Percentiles rank a stretch among this genome's conserved stretches.
Evolutionary conservation across 2,113 vertebrate species (phyloP).

Genomic region (Xiphophorus hellerii): DNA sequence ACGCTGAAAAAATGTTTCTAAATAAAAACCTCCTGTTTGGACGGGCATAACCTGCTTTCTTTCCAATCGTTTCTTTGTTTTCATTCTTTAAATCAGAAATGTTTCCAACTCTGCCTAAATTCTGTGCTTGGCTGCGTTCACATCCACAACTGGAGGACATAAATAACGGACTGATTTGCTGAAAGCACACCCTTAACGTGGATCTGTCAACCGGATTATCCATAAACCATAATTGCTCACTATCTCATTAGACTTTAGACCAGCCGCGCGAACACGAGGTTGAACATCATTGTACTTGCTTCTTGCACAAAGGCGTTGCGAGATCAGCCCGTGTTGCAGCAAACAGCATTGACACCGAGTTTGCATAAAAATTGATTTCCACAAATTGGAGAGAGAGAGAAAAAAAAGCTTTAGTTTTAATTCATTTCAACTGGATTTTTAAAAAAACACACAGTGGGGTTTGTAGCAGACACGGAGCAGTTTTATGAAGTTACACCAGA

Average conservation of each 20-base stretch:
- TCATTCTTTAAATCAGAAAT: not conserved
- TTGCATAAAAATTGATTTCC: not conserved
- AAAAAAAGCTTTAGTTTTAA: not conserved
- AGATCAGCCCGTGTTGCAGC: not conserved
- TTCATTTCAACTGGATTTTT: not conserved
- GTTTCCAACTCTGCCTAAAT: not conserved
- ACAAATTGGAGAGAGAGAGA: not conserved
- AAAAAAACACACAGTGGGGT: not conserved
- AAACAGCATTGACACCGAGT: not conserved
- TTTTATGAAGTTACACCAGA: slow-evolving; percentile 64
- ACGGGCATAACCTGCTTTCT: too few species aligned
- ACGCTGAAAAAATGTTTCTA: not conserved
- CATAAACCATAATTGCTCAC: slow-evolving; percentile 75
- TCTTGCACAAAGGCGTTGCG: slow-evolving; percentile 19
- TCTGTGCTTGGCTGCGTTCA: not conserved
- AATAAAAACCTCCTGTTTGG: not conserved
- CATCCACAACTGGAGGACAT: not conserved
- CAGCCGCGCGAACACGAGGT: slow-evolving; percentile 53
- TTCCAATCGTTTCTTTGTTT: not conserved
- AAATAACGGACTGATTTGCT: slow-evolving; percentile 5
- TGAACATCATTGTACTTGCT: slow-evolving; percentile 46
- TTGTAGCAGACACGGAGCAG: slow-evolving; percentile 67
- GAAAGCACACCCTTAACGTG: slow-evolving; percentile 16
- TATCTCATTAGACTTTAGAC: slow-evolving; percentile 79
- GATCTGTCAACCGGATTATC: slow-evolving; percentile 59